Conservation (phyloP, 2,113 vertebrate species). For the Ciconia stormi region DNA sequence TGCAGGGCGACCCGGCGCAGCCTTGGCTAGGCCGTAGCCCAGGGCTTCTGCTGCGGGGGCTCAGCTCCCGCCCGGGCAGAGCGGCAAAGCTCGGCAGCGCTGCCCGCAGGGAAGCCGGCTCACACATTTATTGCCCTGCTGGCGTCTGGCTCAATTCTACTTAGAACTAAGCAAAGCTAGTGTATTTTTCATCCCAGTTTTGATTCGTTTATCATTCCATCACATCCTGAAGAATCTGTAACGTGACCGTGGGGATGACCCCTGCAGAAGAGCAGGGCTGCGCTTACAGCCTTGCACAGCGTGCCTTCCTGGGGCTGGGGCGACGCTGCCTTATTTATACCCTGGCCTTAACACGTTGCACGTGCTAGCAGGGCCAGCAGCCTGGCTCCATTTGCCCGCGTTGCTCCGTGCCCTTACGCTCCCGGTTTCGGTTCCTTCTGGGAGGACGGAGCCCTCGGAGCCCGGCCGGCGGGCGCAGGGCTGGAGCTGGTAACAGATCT, state of each 20-base stretch:
- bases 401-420: accelerated
- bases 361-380: not conserved
- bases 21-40: accelerated
- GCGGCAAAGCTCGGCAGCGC: not conserved
- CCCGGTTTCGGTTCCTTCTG: accelerated
- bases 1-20: not conserved
- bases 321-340: accelerated
- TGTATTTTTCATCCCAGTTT: not conserved
- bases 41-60: not conserved
- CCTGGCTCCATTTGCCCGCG: not conserved
- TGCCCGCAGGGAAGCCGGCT: not conserved
- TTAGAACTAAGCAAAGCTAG: not conserved
- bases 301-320: not conserved
- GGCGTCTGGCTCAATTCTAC: not conserved
- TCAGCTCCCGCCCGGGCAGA: not conserved
- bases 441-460: not conserved
- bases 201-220: accelerated
- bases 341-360: accelerated
- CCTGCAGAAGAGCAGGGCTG: not conserved
- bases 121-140: not conserved
- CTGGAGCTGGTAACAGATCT: not conserved
- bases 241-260: accelerated
- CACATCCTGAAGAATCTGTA: not conserved
- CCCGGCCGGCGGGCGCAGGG: accelerated
- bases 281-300: accelerated